phyloP scores from a whole-genome alignment of 2,888 invertebrate species.

The Pollenia amentaria region DNA sequence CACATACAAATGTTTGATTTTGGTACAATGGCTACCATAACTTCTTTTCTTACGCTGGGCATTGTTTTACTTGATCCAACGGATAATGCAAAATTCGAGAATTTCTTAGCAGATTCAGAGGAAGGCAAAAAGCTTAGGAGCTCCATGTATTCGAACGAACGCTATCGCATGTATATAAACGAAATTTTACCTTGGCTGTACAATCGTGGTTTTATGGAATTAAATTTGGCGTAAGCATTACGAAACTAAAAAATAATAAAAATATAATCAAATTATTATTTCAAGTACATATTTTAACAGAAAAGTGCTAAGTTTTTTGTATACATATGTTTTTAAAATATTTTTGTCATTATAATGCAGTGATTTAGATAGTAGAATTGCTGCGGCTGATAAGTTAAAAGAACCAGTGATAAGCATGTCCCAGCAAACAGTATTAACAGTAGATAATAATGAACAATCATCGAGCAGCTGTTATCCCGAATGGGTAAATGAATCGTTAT shows the following conservation, averaged over 20 bases:
- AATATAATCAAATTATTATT: neutral
- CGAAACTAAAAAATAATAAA: neutral
- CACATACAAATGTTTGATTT: slow-evolving; percentile 78
- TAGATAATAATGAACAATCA: slow-evolving; percentile 6
- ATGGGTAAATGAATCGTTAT: slow-evolving; percentile 76
- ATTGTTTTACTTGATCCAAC: slow-evolving; percentile 80
- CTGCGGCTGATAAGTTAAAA: slow-evolving; percentile 31
- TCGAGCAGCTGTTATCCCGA: slow-evolving; percentile 60
- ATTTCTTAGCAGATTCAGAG: slow-evolving; percentile 75
- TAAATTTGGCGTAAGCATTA: slow-evolving; percentile 38
- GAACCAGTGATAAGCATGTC: neutral
- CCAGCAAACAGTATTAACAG: neutral
- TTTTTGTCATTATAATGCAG: slow-evolving; percentile 8
- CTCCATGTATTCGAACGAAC: slow-evolving; percentile 77
- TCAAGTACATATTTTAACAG: neutral
- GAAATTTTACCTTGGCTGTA: slow-evolving; percentile 81
- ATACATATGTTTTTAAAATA: neutral
- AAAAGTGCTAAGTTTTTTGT: too few species aligned
- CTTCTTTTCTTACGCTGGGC: slow-evolving; percentile 74
- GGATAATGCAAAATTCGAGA: slow-evolving; percentile 79
- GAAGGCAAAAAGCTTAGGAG: slow-evolving; percentile 76
- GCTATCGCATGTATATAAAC: slow-evolving; percentile 78
- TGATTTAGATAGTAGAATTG: slow-evolving; percentile 45
- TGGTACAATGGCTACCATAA: slow-evolving; percentile 76
- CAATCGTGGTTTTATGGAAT: slow-evolving; percentile 79